phyloP scores from a whole-genome alignment of 2,797 vertebrate genomes.

The Helostoma temminkii region DNA sequence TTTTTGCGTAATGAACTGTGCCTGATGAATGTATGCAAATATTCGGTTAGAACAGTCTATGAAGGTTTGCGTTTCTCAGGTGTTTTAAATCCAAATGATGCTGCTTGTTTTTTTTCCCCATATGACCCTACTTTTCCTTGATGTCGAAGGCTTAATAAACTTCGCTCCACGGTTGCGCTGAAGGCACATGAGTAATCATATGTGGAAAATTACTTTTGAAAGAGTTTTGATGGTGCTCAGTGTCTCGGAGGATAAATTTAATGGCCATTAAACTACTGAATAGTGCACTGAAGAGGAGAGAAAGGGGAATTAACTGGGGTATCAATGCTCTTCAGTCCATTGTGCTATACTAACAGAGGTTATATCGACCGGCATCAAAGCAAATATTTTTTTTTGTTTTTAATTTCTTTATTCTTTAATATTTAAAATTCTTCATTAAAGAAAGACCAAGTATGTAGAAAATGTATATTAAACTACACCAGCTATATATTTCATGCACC shows the following conservation, averaged over 20 bases:
- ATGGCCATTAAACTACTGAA: constrained; percentile 56
- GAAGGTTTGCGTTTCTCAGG: not conserved
- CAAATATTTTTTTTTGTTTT: not conserved
- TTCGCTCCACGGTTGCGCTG: constrained; percentile 29
- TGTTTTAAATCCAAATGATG: constrained; percentile 1
- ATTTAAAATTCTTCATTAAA: too few relatives aligned
- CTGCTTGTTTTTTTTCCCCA: constrained; percentile 12
- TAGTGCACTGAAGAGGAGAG: constrained; percentile 40
- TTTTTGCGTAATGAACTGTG: constrained; percentile 2
- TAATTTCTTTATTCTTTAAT: too few relatives aligned
- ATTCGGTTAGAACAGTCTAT: not conserved
- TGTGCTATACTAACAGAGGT: constrained; percentile 15
- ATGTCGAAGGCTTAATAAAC: constrained; percentile 47
- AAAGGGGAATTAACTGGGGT: constrained; percentile 30
- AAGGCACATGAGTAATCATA: constrained; percentile 62
- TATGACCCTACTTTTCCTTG: constrained; percentile 29
- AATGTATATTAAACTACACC: not conserved
- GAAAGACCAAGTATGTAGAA: too few relatives aligned
- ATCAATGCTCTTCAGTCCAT: constrained; percentile 23
- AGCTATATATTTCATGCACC: not conserved
- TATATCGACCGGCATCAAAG: not conserved
- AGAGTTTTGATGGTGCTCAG: constrained; percentile 52
- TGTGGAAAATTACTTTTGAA: constrained; percentile 57
- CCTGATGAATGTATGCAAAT: not conserved
- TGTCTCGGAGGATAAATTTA: constrained; percentile 55